A percentile compares a stretch with the other conserved stretches of the same genome.
These are phyloP conservation scores for Habrosyne pyritoides DNA, from an alignment of 2,888 invertebrate species.

Conservation along the genomic window DNA sequence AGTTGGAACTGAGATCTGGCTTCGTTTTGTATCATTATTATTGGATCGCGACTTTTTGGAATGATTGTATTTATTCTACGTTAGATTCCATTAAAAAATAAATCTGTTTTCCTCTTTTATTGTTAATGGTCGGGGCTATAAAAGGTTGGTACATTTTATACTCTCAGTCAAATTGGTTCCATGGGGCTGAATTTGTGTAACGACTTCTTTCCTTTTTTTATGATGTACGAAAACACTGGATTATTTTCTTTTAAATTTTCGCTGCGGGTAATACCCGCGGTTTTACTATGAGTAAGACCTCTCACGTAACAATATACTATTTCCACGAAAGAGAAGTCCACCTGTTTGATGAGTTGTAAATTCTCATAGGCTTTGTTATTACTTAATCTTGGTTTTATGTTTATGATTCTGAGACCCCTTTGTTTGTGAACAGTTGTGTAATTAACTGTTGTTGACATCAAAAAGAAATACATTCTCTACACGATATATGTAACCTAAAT, in stretches of 20 bases:
- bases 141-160: constrained; percentile 25
- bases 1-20: constrained; percentile 27
- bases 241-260: constrained; percentile 18
- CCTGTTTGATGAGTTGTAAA: constrained; percentile 20
- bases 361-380: constrained; percentile 21
- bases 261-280: no score
- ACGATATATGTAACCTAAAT: neutral
- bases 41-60: constrained; percentile 17
- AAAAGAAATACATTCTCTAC: neutral
- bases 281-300: neutral
- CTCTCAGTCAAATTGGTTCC: constrained; percentile 30
- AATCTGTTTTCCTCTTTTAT: neutral
- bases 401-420: constrained; percentile 16
- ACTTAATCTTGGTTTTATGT: constrained; percentile 19
- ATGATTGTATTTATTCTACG: constrained; percentile 5
- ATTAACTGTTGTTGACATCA: constrained; percentile 14
- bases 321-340: constrained; percentile 14
- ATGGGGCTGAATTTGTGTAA: constrained; percentile 35
- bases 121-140: neutral
- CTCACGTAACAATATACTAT: neutral
- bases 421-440: constrained; percentile 15
- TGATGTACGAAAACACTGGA: constrained; percentile 31
- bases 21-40: constrained; percentile 20
- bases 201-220: constrained; percentile 38
- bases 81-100: neutral